These are phyloP conservation scores for Nomia melanderi DNA, from an alignment of 1,140 invertebrate genomes.

Conservation along the genomic window DNA sequence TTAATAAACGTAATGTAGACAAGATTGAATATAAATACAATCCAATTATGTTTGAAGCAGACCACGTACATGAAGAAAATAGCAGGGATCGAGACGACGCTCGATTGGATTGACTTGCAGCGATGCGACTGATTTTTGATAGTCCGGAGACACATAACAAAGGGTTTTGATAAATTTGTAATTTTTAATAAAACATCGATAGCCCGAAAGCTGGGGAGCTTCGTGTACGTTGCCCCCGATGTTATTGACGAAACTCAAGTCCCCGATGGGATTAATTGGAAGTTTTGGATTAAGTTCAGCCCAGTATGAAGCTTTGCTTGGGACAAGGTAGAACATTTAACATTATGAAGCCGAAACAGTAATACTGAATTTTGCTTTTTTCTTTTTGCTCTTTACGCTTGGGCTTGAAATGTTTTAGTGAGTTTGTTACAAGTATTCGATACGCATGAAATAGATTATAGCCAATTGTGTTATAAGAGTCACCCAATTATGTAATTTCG, in stretches of 20 bases:
- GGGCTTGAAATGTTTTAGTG: slow-evolving; percentile 4
- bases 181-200: slow-evolving; percentile 20
- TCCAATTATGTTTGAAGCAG: not conserved
- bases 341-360: slow-evolving; percentile 13
- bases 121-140: not conserved
- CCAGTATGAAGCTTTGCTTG: slow-evolving; percentile 26
- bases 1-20: not conserved
- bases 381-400: not conserved
- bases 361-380: too few species aligned
- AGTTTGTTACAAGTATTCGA: slow-evolving; percentile 13
- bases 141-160: not conserved
- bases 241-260: slow-evolving; percentile 38
- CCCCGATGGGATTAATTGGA: slow-evolving; percentile 19
- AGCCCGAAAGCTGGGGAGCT: slow-evolving; percentile 17
- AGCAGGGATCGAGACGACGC: not conserved
- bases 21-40: not conserved
- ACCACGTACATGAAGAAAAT: slow-evolving; percentile 35
- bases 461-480: slow-evolving; percentile 10
- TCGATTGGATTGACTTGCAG: slow-evolving; percentile 2
- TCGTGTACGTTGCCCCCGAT: slow-evolving; percentile 1
- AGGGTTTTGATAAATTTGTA: not conserved
- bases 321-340: slow-evolving; percentile 13
- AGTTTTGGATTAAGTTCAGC: slow-evolving; percentile 15
- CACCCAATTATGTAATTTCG: not conserved
- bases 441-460: not conserved